Evolutionary conservation across 2,113 vertebrate species (phyloP), one percentile per base, ranked within the genome.

Genomic region (Steatornis caripensis): DNA sequence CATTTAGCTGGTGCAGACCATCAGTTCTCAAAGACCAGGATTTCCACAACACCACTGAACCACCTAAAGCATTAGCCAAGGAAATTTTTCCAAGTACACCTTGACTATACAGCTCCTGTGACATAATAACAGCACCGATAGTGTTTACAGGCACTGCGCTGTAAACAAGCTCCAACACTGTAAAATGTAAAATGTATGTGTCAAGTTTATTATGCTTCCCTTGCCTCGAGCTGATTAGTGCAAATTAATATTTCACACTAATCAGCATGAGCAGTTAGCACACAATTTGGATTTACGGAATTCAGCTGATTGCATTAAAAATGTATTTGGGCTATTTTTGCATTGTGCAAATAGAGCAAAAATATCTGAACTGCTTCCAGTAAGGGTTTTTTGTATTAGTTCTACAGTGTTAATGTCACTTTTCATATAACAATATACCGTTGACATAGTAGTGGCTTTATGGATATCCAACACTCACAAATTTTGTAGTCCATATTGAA

Each of bases 231-330:
- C 93, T 97, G 97, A 97, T 97, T 97, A 97, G 97, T 97, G 96
- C 94, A 97, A 97, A 97, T 97, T 97, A 97, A 97, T 97, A 97
- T 97, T 97, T 97, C 97, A 97, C 97, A 95, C 96, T 96, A 96
- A 97, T 97, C 97, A 97, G 74, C 95, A 93, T 95, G 91, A 97
- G 87, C 95, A 95, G 94, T 97, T 97, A 97, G 78, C 93, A 93
- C 96, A 97, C 96, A 95, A 95, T 96, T 97, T 97, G 96, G 89
- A 94, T 97, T 97, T 96, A 95, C 12, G 87, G 94, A 96, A 96
- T 97, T 96, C 81, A 65, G 77, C 84, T 97, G 97, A 97, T 97
- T 97, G 70, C 96, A 97, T 97, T 97, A 97, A 97, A 97, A 96
- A 97, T 97, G 96, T 95, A 97, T 97, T 95, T 93, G 95, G 81